Evolutionary conservation across 2,797 vertebrate genomes (phyloP).

Genomic region (Microctenopoma stevenorrisi): DNA sequence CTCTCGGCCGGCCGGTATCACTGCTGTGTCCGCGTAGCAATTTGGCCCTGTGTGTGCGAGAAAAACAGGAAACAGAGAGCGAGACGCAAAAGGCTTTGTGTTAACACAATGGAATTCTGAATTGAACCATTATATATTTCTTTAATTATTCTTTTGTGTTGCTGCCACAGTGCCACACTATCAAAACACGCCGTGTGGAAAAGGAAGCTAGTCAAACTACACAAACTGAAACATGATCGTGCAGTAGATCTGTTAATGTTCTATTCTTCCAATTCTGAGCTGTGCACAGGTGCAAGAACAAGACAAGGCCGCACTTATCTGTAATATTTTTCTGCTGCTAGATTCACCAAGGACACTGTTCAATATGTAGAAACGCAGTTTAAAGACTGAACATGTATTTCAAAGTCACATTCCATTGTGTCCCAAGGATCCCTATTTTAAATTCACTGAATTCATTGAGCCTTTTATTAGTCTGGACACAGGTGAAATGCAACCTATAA

Average conservation of each 20-base stretch:
- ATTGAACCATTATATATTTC: slow-evolving; percentile 12
- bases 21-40: slow-evolving; percentile 94
- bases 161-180: slow-evolving; percentile 14
- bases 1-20: slow-evolving; percentile 97
- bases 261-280: not conserved
- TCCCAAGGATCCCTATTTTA: slow-evolving; percentile 26
- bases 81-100: not conserved
- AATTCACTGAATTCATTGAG: slow-evolving; percentile 19
- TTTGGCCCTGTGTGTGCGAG: slow-evolving; percentile 88
- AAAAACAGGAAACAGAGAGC: slow-evolving; percentile 14
- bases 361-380: slow-evolving; percentile 9
- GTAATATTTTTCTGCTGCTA: slow-evolving; percentile 21
- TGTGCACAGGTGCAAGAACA: not conserved
- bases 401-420: slow-evolving; percentile 43
- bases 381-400: slow-evolving; percentile 20
- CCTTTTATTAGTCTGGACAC: not conserved
- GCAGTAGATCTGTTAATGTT: not conserved
- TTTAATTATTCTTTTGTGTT: slow-evolving; percentile 20
- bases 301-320: not conserved
- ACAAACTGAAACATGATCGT: not conserved
- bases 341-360: slow-evolving; percentile 30
- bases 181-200: slow-evolving; percentile 33
- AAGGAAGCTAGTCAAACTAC: slow-evolving; percentile 23
- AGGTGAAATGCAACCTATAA: slow-evolving; percentile 3
- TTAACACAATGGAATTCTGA: slow-evolving; percentile 34